Evolutionary conservation across 1,140 invertebrate genomes (phyloP), one percentile per base, ranked within the genome.

Genomic region (Nebria ingens): DNA sequence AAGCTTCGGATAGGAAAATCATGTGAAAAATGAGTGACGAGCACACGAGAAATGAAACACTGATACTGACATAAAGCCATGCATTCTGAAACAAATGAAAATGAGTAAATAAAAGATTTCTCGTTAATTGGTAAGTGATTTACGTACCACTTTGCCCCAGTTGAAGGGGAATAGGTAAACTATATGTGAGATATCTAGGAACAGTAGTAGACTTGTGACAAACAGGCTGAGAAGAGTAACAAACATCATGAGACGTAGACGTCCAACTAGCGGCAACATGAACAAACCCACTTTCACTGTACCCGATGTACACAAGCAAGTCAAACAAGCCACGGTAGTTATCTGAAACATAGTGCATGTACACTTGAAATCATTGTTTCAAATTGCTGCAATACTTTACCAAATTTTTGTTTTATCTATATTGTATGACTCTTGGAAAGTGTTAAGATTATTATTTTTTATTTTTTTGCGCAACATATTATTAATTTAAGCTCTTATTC

Each of bases 181-280:
- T 62, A 89, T 81, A 65, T 89, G 83, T 62, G 88, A 86, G 71
- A 91, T 83, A 78, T 90, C 88, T 70, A 91, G 81, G 75, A 88
- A 85, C 65, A 91, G 79, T 70, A 91, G 79, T 61, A 87, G 76
- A 64, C 80, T 80, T 62, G 88, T 90, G 68, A 89, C 79, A 70
- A 91, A 80, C 64, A 87, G 73, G 69, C 86, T 88, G 68, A 90
- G 85, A 56, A 91, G 77, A 55, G 87, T 86, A 65, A 87, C 82
- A 74, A 87, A 86, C 73, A 86, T 81, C 78, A 87, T 84, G 58
- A 86, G 76, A 57, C 84, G 76, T 64, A 87, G 70, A 19, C 80
- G 71, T 50, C 73, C 74, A 11, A 78, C 75, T 67, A 83, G 76
- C 65, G 84, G 84, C 69, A 88, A 75, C 82, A 87, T 84, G 70